Conservation (phyloP, 2,797 vertebrate genomes). For the Oreortyx pictus region DNA sequence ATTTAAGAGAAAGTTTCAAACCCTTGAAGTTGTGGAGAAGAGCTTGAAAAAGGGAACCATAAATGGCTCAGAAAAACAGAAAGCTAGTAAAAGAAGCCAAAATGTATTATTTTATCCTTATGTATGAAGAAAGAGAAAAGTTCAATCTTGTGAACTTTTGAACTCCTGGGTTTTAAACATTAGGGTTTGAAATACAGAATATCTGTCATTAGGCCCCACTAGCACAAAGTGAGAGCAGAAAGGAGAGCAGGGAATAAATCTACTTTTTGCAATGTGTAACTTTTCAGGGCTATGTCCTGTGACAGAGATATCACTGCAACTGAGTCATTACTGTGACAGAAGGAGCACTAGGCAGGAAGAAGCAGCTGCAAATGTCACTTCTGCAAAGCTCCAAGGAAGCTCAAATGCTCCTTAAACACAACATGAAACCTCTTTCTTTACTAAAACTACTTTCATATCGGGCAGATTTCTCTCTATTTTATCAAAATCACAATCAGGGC, state of each 20-base stretch:
- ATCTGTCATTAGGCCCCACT: conserved; percentile 29
- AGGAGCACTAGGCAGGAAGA: neutral
- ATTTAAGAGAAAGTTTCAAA: conserved; percentile 61
- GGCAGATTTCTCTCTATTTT: neutral
- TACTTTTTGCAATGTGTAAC: neutral
- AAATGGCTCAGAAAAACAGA: conserved; percentile 63
- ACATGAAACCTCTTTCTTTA: neutral
- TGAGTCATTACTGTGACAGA: neutral
- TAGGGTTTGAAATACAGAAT: conserved; percentile 37
- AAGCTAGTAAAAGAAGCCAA: conserved; percentile 52
- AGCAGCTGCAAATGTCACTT: neutral
- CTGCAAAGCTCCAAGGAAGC: neutral
- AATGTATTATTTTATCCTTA: conserved; percentile 62
- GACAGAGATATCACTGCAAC: neutral
- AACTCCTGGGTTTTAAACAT: conserved; percentile 50
- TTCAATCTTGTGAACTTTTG: conserved; percentile 52
- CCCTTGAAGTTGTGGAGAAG: conserved; percentile 29
- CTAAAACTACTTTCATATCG: neutral
- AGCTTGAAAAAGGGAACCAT: conserved; percentile 44
- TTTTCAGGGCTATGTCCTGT: neutral
- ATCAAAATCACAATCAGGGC: neutral
- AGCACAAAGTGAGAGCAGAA: neutral
- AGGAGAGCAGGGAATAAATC: neutral
- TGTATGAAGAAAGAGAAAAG: conserved; percentile 40
- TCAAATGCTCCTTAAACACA: neutral